A percentile compares a stretch with the other conserved stretches of the same genome.
Conservation (phyloP, 2,888 invertebrate species). For the Criorhina ranunculi region DNA sequence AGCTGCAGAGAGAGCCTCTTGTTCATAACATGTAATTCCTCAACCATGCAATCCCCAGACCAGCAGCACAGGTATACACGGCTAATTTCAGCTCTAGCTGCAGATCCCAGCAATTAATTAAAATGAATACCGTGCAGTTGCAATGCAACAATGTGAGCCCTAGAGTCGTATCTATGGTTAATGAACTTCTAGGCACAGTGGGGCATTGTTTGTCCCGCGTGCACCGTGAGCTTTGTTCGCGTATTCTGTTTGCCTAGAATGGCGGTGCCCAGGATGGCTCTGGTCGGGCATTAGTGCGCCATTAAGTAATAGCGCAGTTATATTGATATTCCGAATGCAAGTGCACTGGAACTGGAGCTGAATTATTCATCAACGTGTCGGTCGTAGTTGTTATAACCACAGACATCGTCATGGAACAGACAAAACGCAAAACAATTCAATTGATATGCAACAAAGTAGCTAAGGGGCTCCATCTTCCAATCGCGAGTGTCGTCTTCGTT, state of each 20-base stretch:
- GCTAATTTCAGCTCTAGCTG: slow-evolving; percentile 54
- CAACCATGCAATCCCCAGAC: slow-evolving; percentile 66
- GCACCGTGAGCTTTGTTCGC: slow-evolving; percentile 14
- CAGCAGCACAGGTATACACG: slow-evolving; percentile 16
- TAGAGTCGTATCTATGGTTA: slow-evolving; percentile 58
- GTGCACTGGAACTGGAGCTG: slow-evolving; percentile 56
- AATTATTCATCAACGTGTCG: slow-evolving; percentile 68
- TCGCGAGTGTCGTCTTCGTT: slow-evolving; percentile 44
- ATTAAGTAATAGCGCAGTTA: slow-evolving; percentile 74
- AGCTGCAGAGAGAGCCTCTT: slow-evolving; percentile 27
- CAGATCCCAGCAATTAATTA: slow-evolving; percentile 71
- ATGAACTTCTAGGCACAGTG: slow-evolving; percentile 57
- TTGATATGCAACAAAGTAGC: slow-evolving; percentile 71
- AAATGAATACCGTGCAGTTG: slow-evolving; percentile 66
- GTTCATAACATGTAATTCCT: slow-evolving; percentile 45
- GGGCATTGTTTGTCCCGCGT: slow-evolving; percentile 21
- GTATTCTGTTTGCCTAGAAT: slow-evolving; percentile 49
- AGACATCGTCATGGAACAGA: slow-evolving; percentile 3
- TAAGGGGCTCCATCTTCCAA: slow-evolving; percentile 57
- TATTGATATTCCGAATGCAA: slow-evolving; percentile 70
- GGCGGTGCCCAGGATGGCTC: background rate
- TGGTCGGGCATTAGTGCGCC: slow-evolving; percentile 58
- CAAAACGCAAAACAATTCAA: slow-evolving; percentile 51
- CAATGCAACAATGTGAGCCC: slow-evolving; percentile 38
- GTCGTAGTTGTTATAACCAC: slow-evolving; percentile 1